Conservation (phyloP, 2,113 vertebrate species). For the Lophotis ruficrista region DNA sequence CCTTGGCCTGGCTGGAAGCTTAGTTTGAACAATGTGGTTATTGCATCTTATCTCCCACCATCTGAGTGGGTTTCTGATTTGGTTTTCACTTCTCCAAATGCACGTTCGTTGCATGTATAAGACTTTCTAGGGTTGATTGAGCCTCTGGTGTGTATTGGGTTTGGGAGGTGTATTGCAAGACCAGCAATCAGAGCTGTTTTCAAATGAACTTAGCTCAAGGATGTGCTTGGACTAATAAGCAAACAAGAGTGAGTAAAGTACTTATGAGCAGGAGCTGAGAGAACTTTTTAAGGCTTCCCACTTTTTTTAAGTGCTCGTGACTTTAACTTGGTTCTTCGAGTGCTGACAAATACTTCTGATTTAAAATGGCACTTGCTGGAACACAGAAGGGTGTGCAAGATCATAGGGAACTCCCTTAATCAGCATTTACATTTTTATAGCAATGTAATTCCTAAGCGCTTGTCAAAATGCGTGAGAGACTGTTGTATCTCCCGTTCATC, state of each 20-base stretch:
- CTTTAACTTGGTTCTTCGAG: neutral
- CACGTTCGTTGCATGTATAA: rapidly evolving
- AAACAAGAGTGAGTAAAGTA: neutral
- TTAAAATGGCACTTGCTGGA: neutral
- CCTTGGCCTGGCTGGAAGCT: neutral
- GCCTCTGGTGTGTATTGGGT: neutral
- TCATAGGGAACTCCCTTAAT: neutral
- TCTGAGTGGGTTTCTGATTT: rapidly evolving
- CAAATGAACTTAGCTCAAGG: neutral
- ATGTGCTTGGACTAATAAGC: neutral
- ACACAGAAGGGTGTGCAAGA: neutral
- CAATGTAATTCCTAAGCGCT: neutral
- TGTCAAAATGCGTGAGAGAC: rapidly evolving
- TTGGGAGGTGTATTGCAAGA: neutral
- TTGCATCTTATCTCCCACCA: neutral
- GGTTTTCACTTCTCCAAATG: neutral
- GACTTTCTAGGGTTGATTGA: neutral
- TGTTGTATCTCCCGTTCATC: neutral
- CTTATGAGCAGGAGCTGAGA: neutral
- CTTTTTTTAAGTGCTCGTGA: neutral
- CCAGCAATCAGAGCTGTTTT: neutral
- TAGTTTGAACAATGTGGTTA: neutral
- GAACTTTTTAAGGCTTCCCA: neutral
- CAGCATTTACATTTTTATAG: neutral
- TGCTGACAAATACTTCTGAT: neutral